Evolutionary conservation across 2,113 vertebrate species (phyloP).

Genomic region (Dromaius novaehollandiae): DNA sequence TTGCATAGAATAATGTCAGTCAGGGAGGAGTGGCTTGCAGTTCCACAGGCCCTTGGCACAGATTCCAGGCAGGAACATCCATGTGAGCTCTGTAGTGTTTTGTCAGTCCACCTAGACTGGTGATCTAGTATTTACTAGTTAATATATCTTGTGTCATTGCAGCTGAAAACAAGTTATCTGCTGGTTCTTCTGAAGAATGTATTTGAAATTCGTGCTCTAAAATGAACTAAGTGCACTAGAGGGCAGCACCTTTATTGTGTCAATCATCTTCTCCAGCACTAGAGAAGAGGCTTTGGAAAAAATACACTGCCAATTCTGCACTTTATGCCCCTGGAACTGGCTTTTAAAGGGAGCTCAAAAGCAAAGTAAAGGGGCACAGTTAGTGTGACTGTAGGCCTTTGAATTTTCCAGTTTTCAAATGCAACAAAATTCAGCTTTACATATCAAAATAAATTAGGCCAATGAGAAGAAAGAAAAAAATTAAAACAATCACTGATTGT

Average conservation of each 20-base stretch:
- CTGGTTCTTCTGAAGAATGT: background rate
- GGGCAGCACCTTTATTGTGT: background rate
- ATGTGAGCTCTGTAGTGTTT: background rate
- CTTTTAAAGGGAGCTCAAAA: background rate
- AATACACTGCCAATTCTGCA: background rate
- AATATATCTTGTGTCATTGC: background rate
- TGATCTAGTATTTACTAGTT: no score
- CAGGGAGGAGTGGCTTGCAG: background rate
- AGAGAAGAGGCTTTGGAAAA: background rate
- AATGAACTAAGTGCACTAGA: background rate
- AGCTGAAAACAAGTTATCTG: background rate
- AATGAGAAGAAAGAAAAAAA: slow-evolving; percentile 12
- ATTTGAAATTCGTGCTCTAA: background rate
- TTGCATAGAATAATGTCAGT: background rate
- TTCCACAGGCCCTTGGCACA: background rate
- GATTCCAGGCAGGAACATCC: background rate
- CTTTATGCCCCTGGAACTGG: background rate
- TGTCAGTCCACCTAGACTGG: background rate
- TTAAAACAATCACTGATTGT: background rate
- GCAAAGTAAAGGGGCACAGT: background rate
- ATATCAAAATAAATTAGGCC: background rate
- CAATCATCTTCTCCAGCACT: background rate
- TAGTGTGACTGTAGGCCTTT: background rate
- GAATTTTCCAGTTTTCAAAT: background rate
- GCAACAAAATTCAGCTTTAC: background rate